Evolutionary conservation across 2,113 vertebrate genomes (phyloP), one percentile per base, ranked within the genome.

Genomic region (Semicossyphus pulcher): DNA sequence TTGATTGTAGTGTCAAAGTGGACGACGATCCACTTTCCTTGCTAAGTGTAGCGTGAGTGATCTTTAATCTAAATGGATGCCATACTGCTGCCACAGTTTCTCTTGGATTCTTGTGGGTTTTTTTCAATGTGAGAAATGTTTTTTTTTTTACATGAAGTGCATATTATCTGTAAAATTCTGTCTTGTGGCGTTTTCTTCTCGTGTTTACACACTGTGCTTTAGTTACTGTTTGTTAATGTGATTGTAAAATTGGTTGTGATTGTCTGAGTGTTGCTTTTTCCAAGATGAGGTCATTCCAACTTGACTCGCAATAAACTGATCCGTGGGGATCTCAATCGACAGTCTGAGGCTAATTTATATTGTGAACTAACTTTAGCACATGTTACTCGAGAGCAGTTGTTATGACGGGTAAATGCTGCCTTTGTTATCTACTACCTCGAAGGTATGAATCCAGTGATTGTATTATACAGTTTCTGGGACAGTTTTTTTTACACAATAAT

Each of bases 111-210:
- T 26, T 51, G 47, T 12, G 8, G 25, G 2, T 28, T 26, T 51
- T 25, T 15, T 15, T 51, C 4, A 6, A 1, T 7, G 39, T 15
- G 26, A 16, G 3, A 28, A 42, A n/a, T n/a, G n/a, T n/a, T 21
- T 28, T 36, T 56, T 9, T 54, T 74, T 57, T 52, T 42, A 71
- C 59, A 67, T 54, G 4, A 80, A 85, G 69, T 85, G 69, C 79
- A 74, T n/a, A n/a, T 78, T 85, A 48, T 69, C 18, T 57, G 26
- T 71, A 12, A 7, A 23, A 10, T 6, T 28, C 15, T 10, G n/a
- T 54, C 32, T 44, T 21, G 37, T 54, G 73, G 44, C 37, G 32
- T 56, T 76, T 54, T 76, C 47, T 69, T 20, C 5, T 21, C 32
- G 7, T 45, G 47, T 74, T 26, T 8, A 39, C 28, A 56, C 3